These are phyloP conservation scores for Phainopepla nitens DNA, from an alignment of 2,113 vertebrate species.

Conservation along the genomic window DNA sequence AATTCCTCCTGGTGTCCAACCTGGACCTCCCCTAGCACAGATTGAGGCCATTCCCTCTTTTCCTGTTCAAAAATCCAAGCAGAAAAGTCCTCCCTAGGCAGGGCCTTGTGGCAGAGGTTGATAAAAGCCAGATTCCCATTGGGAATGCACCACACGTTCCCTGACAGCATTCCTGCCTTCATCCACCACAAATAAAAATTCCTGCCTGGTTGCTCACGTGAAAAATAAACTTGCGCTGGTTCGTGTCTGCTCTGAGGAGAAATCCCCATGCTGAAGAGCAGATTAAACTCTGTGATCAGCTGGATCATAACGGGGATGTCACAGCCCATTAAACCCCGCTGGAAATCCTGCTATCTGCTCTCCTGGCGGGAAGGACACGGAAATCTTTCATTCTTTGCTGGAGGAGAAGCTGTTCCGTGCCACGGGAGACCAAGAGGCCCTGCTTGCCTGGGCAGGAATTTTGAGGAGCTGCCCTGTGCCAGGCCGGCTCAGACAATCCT, in stretches of 20 bases:
- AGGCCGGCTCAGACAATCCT: background rate
- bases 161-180: background rate
- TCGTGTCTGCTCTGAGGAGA: background rate
- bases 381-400: background rate
- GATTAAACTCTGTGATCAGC: background rate
- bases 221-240: background rate
- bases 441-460: background rate
- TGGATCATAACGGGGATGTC: background rate
- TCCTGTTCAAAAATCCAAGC: background rate
- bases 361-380: background rate
- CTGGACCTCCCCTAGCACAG: background rate
- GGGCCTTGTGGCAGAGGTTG: background rate
- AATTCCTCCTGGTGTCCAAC: background rate
- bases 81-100: background rate
- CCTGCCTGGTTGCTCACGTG: background rate
- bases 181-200: background rate
- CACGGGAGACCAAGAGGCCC: accelerated
- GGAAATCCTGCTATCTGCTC: background rate
- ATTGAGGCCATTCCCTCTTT: background rate
- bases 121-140: background rate
- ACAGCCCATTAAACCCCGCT: background rate
- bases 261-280: accelerated
- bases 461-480: background rate
- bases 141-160: background rate
- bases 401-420: background rate